A percentile compares a stretch with the other conserved stretches of the same genome.
These are phyloP conservation scores for Gambelia wislizenii DNA, from an alignment of 2,797 vertebrate species.

Conservation along the genomic window DNA sequence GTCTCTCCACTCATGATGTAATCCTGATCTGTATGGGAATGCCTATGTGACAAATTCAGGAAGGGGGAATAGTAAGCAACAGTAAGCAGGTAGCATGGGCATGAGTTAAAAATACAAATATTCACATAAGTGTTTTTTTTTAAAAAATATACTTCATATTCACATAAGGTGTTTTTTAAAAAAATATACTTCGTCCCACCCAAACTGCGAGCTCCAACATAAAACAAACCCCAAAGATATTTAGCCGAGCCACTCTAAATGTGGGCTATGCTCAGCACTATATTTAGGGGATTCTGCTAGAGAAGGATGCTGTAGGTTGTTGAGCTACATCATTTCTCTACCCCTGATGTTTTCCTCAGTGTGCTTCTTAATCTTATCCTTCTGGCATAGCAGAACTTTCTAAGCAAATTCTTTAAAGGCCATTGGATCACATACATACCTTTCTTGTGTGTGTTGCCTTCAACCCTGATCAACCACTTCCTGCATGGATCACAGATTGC, in stretches of 20 bases:
- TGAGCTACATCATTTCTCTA: constrained; percentile 37
- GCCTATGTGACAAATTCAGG: not conserved
- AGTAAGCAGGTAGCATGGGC: not conserved
- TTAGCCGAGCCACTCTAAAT: constrained; percentile 50
- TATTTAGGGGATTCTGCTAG: constrained; percentile 26
- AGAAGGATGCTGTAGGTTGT: constrained; percentile 36
- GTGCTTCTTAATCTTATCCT: constrained; percentile 49
- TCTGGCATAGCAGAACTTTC: constrained; percentile 25
- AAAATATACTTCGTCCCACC: constrained; percentile 60
- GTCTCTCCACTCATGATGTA: not conserved
- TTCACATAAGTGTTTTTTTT: too few species aligned
- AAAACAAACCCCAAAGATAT: not conserved
- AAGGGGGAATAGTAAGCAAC: not conserved
- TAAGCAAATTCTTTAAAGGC: constrained; percentile 47
- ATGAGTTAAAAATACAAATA: not conserved
- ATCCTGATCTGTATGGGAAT: not conserved
- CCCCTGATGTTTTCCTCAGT: constrained; percentile 14
- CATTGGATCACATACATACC: constrained; percentile 44
- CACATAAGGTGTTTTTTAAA: too few species aligned
- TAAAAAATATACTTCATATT: not conserved
- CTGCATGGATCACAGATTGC: constrained; percentile 67
- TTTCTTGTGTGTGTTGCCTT: constrained; percentile 51
- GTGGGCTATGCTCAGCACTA: constrained; percentile 49
- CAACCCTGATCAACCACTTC: constrained; percentile 72
- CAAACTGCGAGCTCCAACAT: not conserved